Conservation (phyloP, 2,113 vertebrate genomes). For the Pithys albifrons region DNA sequence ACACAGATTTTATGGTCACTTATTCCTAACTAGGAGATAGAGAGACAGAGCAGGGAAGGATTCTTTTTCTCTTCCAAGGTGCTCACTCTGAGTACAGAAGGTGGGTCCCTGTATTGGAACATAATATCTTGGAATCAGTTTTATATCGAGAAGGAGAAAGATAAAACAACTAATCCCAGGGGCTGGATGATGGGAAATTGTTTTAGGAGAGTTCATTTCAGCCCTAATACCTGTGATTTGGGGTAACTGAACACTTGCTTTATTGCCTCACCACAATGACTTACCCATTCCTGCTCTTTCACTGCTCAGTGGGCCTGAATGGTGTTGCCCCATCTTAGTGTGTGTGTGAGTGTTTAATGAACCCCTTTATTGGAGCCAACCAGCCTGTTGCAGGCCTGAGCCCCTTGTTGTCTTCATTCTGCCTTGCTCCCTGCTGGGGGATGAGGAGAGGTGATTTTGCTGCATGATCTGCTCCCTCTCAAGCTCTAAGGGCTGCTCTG, state of each 20-base stretch:
- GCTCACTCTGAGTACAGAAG: neutral
- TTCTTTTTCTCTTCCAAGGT: neutral
- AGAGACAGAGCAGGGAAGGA: slow-evolving; percentile 49
- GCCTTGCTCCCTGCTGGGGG: neutral
- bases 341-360: accelerated
- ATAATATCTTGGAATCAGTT: neutral
- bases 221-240: neutral
- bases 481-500: neutral
- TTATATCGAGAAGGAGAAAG: neutral
- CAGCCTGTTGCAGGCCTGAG: neutral
- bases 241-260: neutral
- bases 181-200: neutral
- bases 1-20: slow-evolving; percentile 71
- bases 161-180: neutral
- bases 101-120: neutral
- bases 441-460: neutral
- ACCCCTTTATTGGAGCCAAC: neutral
- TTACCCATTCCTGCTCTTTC: neutral
- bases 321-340: accelerated
- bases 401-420: accelerated
- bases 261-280: neutral
- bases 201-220: neutral
- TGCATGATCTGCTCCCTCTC: accelerated
- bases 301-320: neutral
- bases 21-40: slow-evolving; percentile 72